Percentiles rank a stretch among this genome's conserved stretches.
Evolutionary conservation across 2,888 invertebrate species (phyloP).

Genomic region (Aporophyla nigra): DNA sequence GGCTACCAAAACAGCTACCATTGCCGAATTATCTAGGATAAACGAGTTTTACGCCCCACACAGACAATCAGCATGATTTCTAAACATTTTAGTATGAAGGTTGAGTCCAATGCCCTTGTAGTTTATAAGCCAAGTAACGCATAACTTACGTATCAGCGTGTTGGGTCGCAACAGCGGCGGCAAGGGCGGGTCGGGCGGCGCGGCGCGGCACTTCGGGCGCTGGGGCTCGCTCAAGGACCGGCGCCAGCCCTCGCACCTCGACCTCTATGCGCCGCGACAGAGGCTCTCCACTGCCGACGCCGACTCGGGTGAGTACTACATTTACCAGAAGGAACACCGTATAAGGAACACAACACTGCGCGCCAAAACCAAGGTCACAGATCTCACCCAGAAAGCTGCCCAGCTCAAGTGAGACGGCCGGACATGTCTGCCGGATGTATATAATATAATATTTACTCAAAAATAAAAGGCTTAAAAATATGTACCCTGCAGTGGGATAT

Average conservation of each 20-base stretch:
- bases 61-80: neutral
- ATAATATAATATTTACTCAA: too few relatives aligned
- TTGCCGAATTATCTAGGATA: too few relatives aligned
- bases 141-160: slow-evolving; percentile 76
- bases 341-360: too few relatives aligned
- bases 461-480: too few relatives aligned
- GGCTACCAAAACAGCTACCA: too few relatives aligned
- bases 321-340: neutral
- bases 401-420: too few relatives aligned
- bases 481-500: too few relatives aligned
- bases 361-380: too few relatives aligned
- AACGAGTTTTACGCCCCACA: neutral
- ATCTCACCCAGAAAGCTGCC: too few relatives aligned
- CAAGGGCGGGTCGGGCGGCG: slow-evolving; percentile 84
- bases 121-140: slow-evolving; percentile 43
- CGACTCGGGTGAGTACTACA: slow-evolving; percentile 79
- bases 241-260: slow-evolving; percentile 92
- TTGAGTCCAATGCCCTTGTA: neutral
- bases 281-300: slow-evolving; percentile 84
- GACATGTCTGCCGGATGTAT: too few relatives aligned
- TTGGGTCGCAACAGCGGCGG: slow-evolving; percentile 85
- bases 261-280: slow-evolving; percentile 84
- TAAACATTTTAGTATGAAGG: neutral
- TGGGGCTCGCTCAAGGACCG: slow-evolving; percentile 96
- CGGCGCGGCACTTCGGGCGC: slow-evolving; percentile 92